Percentiles rank a stretch among this genome's conserved stretches.
Evolutionary conservation across 2,113 vertebrate species (phyloP).

Genomic region (Hylia prasina): DNA sequence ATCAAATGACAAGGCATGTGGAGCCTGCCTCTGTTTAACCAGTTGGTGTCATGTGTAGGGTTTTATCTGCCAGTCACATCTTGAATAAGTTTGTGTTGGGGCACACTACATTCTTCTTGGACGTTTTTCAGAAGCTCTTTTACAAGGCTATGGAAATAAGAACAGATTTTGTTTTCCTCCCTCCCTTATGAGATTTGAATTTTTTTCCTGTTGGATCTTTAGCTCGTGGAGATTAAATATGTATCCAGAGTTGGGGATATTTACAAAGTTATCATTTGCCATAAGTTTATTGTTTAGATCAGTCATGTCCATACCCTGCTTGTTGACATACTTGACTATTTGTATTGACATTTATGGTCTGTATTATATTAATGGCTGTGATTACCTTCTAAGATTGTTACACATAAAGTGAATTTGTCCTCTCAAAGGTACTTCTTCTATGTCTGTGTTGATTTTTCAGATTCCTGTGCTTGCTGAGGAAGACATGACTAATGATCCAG

Average conservation of each 20-base stretch:
- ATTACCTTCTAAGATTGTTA: constrained; percentile 16
- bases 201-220: constrained; percentile 21
- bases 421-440: constrained; percentile 23
- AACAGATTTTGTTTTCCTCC: background rate
- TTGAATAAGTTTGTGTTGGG: constrained; percentile 70
- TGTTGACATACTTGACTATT: constrained; percentile 38
- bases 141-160: constrained; percentile 57
- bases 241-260: constrained; percentile 21
- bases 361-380: constrained; percentile 25
- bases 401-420: constrained; percentile 6
- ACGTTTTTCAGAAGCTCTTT: constrained; percentile 52
- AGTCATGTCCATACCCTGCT: background rate
- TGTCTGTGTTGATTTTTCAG: constrained; percentile 20
- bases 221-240: background rate
- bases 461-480: constrained; percentile 36
- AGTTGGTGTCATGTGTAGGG: constrained; percentile 19
- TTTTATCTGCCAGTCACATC: constrained; percentile 66
- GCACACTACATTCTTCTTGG: constrained; percentile 55
- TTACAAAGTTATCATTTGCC: constrained; percentile 52
- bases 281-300: background rate
- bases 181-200: constrained; percentile 28
- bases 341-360: constrained; percentile 20
- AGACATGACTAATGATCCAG: constrained; percentile 62
- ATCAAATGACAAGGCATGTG: constrained; percentile 54
- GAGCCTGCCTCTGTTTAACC: constrained; percentile 56